Evolutionary conservation across 2,888 invertebrate species (phyloP), one percentile per base, ranked within the genome.

Genomic region (Tubiluchus corallicola): DNA sequence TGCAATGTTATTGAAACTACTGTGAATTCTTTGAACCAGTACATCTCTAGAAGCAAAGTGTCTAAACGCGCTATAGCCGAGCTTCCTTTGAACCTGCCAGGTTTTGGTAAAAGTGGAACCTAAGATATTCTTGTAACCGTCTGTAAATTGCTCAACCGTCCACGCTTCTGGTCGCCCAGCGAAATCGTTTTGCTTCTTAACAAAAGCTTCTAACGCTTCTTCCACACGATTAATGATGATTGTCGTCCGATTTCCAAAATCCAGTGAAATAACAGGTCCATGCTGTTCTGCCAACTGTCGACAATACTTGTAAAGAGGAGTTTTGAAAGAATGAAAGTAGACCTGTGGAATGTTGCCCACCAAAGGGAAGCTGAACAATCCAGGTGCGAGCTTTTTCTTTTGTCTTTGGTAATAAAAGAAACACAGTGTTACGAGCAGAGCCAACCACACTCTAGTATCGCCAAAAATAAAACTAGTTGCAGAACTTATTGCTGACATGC

Each of bases 31-130:
- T n/a, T 29, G 29, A 9, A 29, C 29, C 29, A 29, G n/a, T n/a
- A 29, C 29, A n/a, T 29, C 29, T n/a, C n/a, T 29, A 29, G 29
- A 29, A n/a, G 29, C 29, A 29, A 29, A 29, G 29, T 29, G 29
- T 29, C 29, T 29, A 29, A 29, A 29, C 9, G 29, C 29, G n/a
- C 29, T 29, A n/a, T 29, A n/a, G 29, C 9, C 29, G n/a, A 29
- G 29, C 29, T 29, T 29, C 9, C 29, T 9, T n/a, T 29, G 29
- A 29, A 29, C 9, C n/a, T 29, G 29, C 29, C 29, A 29, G n/a
- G n/a, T n/a, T 29, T 9, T 9, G 29, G 29, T 29, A 29, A 29
- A 29, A 9, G 29, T 9, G 9, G 29, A 9, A 9, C 9, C n/a
- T 9, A n/a, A 9, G 29, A 29, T 29, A n/a, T 29, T n/a, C n/a